These are phyloP conservation scores for Macrochelys suwanniensis DNA, from an alignment of 2,797 vertebrate genomes.

Conservation along the genomic window DNA sequence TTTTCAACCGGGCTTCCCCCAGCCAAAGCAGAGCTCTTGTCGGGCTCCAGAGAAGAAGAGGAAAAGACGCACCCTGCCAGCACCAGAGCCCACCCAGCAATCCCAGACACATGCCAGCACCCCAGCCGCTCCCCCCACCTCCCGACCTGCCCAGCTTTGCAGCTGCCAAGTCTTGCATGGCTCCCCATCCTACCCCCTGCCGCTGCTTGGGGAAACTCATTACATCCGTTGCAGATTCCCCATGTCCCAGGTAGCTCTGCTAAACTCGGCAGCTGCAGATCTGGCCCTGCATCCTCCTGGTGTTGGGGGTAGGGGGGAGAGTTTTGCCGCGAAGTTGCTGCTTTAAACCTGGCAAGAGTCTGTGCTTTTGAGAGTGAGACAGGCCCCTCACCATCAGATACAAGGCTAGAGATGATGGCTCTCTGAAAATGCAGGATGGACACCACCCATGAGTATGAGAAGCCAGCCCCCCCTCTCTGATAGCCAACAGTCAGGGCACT, in stretches of 20 bases:
- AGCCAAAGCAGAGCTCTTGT: conserved; percentile 1
- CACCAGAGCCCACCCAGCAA: neutral
- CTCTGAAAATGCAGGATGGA: neutral
- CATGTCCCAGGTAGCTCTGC: neutral
- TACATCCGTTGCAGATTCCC: neutral
- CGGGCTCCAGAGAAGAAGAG: neutral
- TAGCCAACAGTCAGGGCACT: too few relatives aligned
- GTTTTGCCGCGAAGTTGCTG: neutral
- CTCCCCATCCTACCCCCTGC: neutral
- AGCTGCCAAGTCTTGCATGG: too few relatives aligned
- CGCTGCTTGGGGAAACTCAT: neutral
- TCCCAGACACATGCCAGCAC: neutral
- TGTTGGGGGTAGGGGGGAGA: neutral
- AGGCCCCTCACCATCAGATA: neutral
- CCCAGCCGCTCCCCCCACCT: neutral
- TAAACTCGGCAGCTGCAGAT: neutral
- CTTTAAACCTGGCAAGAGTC: neutral
- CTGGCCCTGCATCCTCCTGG: neutral
- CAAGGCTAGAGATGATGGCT: neutral
- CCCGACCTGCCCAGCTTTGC: too few relatives aligned
- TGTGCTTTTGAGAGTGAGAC: neutral
- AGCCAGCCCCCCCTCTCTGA: too few relatives aligned
- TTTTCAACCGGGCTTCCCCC: neutral
- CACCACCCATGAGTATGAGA: neutral
- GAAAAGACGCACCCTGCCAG: neutral